Conservation (phyloP, 2,888 invertebrate genomes). For the Amphiduros pacificus region DNA sequence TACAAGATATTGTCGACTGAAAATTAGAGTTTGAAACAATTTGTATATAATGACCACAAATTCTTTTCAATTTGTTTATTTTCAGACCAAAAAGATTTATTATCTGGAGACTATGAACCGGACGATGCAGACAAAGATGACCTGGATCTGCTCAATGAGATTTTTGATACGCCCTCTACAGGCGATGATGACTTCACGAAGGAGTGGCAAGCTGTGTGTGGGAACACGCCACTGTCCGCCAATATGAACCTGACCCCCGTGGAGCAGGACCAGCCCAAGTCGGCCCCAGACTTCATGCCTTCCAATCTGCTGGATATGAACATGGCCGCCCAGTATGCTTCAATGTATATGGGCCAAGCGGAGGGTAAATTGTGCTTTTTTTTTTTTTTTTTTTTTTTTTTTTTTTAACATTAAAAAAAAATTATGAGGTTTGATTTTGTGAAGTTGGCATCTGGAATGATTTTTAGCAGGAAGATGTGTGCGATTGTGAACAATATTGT, state of each 20-base stretch:
- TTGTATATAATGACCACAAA: too few relatives aligned
- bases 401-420: background rate
- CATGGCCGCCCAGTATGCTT: too few relatives aligned
- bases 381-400: too few relatives aligned
- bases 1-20: too few relatives aligned
- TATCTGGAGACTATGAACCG: constrained; percentile 50
- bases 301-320: constrained; percentile 58
- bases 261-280: constrained; percentile 40
- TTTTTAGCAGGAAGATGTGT: too few relatives aligned
- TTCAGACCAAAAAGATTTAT: too few relatives aligned
- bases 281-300: constrained; percentile 56
- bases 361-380: too few relatives aligned
- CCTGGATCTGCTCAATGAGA: constrained; percentile 60
- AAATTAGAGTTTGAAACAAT: too few relatives aligned
- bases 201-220: constrained; percentile 58
- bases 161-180: constrained; percentile 56
- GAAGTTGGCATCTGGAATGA: too few relatives aligned
- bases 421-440: background rate
- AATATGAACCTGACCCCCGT: constrained; percentile 31
- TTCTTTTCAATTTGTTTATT: too few relatives aligned
- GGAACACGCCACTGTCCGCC: constrained; percentile 31
- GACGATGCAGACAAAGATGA: constrained; percentile 60
- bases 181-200: constrained; percentile 54
- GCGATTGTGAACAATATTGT: too few relatives aligned
- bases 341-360: constrained; percentile 31